Percentiles rank a stretch among this genome's conserved stretches.
Evolutionary conservation across 2,113 vertebrate genomes (phyloP).

Genomic region (Calyptomena viridis): DNA sequence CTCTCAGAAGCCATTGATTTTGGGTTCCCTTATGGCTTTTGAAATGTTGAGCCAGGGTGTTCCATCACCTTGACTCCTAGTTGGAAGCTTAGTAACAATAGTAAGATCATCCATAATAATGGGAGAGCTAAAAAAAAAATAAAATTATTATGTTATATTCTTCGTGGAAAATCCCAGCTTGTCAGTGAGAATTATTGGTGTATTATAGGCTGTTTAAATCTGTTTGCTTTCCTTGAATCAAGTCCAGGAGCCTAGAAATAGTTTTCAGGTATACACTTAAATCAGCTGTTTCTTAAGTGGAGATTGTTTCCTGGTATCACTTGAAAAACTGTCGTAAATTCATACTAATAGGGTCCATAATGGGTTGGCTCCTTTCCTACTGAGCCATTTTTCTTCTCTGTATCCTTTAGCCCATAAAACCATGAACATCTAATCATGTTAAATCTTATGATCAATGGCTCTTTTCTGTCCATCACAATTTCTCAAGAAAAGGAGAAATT

Average conservation of each 20-base stretch:
- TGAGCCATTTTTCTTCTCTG: neutral
- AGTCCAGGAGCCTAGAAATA: neutral
- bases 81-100: constrained; percentile 5
- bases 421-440: neutral
- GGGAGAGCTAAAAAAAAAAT: constrained; percentile 8
- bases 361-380: neutral
- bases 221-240: neutral
- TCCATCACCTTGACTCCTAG: neutral
- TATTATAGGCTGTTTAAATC: neutral
- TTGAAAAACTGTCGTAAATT: neutral
- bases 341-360: neutral
- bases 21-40: neutral
- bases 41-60: neutral
- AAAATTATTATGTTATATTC: neutral
- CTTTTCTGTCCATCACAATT: neutral
- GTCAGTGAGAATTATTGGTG: neutral
- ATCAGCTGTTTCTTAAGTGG: neutral
- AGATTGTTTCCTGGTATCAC: neutral
- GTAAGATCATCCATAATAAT: neutral
- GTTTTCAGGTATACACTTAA: neutral
- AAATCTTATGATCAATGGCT: neutral
- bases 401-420: neutral
- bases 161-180: neutral
- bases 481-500: neutral
- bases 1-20: neutral